Evolutionary conservation across 23 tunicate species (phyloP), one percentile per base, ranked within the genome.

Genomic region (Halocynthia roretzi): DNA sequence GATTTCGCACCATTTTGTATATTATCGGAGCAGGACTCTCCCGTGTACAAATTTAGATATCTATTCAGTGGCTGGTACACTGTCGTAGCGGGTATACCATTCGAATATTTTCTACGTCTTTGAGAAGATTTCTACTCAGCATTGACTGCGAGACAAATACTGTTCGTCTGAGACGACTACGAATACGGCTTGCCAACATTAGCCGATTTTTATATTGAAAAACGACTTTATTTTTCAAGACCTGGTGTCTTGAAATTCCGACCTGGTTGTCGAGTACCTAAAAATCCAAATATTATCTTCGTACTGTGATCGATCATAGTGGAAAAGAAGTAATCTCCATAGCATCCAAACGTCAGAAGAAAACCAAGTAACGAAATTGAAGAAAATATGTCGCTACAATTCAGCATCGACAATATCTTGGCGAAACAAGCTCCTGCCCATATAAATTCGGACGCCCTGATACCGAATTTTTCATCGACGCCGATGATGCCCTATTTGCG

Each of bases 31-130:
- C 96, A 84, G 96, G 96, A 78, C 96, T 89, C 96, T 89, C 82
- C 83, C 76, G 96, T 83, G 70, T 80, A 71, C 54, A 68, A 84
- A 67, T 53, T 70, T 68, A 78, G 79, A 80, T 80, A 54, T 63
- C 52, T 71, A 68, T 89, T 76, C 96, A 89, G 88, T 84, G 87
- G 96, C 96, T 84, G 96, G 96, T 89, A 49, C 96, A 89, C 96
- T 84, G 68, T 23, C 84, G 84, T 81, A 89, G 82, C 76, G 73
- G 76, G 76, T 50, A 61, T 50, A 52, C 54, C 55, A 65, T 51
- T 73, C 22, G 75, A 69, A 65, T 48, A 65, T 65, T 65, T 65
- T 65, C 70, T 65, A 65, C 70, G 31, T 65, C 31, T 65, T 40
- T 20, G 31, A 65, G 70, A 65, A 65, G 70, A 65, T 20, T 48